These are phyloP conservation scores for Pica pica DNA, from an alignment of 2,113 vertebrate species.

Conservation along the genomic window DNA sequence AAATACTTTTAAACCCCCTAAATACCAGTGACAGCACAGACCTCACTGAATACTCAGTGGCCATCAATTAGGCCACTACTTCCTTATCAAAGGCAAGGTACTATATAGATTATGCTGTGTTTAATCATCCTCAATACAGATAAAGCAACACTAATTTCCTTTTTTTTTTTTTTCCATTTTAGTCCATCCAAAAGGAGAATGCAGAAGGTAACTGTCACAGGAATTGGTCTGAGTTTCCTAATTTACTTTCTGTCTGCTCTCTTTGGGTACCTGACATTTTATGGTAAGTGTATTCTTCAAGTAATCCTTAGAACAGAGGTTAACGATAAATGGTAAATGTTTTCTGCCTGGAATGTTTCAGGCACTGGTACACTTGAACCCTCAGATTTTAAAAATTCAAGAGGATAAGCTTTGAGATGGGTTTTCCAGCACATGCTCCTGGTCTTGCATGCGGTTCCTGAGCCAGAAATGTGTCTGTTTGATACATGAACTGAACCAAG, in stretches of 20 bases:
- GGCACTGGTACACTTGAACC: background rate
- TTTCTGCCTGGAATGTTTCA: background rate
- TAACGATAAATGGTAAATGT: background rate
- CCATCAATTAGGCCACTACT: background rate
- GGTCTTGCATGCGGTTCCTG: background rate
- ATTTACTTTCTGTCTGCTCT: constrained; percentile 88
- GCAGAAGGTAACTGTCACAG: constrained; percentile 85
- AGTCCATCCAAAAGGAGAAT: constrained; percentile 90
- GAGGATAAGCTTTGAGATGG: background rate
- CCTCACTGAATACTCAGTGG: background rate
- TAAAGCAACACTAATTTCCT: background rate
- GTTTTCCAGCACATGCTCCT: background rate
- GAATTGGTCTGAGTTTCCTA: constrained; percentile 85
- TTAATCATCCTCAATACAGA: background rate
- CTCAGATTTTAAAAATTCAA: background rate
- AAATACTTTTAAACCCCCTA: background rate
- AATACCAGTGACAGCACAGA: background rate
- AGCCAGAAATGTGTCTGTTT: background rate
- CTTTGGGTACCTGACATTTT: constrained; percentile 98
- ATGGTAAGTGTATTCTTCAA: constrained; percentile 75
- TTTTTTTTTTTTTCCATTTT: background rate
- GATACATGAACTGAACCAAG: background rate
- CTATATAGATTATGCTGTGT: background rate
- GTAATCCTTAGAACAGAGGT: background rate
- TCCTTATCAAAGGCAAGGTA: background rate